Base-by-base conservation (phyloP, 2,113 vertebrate genomes). In the Lonchura striata region DNA sequence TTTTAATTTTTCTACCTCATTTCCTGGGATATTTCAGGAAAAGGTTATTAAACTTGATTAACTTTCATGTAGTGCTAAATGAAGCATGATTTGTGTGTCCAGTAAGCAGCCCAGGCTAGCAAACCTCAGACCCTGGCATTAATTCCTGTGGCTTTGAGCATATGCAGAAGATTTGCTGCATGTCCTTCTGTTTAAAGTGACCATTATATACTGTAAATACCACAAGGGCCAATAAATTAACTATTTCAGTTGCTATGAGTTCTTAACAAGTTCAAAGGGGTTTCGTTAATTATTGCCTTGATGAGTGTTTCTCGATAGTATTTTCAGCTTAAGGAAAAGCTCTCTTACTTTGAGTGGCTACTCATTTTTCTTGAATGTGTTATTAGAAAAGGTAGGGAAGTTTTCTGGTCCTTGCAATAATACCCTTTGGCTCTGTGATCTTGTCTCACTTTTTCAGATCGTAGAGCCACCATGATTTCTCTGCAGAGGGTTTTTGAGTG, bases 1-100 rank as follows among this genome's bases (percentile, higher is more conserved):
- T 81, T 96, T 93, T 95, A 75, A 91, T 95, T 96, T 93, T 89
- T 77, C 83, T 96, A 80, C 81, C 88, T 94, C 54, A 0, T 95
- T 88, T 95, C 86, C 95, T 93, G 82, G 49, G 76, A 57, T n/a
- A 37, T 90, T 56, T 69, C 80, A 57, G 56, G 66, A 87, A 57
- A 91, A 90, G 75, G 64, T 84, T 92, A 50, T 92, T 87, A 71
- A 71, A 88, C n/a, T 68, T 70, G 63, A 80, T 76, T 80, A 77
- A 53, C 37, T 10, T 69, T 56, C 61, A 17, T 53, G 28, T n/a
- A 52, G 60, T 63, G 20, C 52, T 80, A 78, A 47, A 31, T 77
- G 90, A 80, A 91, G 52, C 8, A 0, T 17, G 2, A 18, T 30
- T 22, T 70, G 2, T 53, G 52, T 59, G 31, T 75, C 81, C 68